Evolutionary conservation across 2,113 vertebrate species (phyloP).

Genomic region (Oreotrochilus melanogaster): DNA sequence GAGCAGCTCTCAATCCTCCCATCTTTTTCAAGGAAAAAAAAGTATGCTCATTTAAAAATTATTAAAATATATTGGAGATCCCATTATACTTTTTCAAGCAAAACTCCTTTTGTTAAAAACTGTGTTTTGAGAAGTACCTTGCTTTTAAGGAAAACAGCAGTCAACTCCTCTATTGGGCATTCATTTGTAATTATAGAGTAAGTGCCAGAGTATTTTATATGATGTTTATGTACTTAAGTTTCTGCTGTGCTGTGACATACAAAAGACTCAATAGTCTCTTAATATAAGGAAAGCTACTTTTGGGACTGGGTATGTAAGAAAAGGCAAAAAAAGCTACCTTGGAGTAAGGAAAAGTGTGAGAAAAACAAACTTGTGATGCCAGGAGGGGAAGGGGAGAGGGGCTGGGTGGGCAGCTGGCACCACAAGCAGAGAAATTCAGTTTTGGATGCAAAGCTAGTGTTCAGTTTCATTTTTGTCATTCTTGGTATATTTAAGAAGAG

Average conservation of each 20-base stretch:
- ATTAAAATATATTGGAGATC: neutral
- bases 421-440: neutral
- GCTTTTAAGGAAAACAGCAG: neutral
- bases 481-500: neutral
- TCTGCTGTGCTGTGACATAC: neutral
- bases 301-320: fast-evolving
- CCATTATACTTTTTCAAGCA: neutral
- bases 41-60: neutral
- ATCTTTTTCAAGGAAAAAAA: neutral
- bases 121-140: neutral
- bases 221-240: neutral
- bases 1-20: neutral
- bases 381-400: neutral
- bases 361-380: neutral
- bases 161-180: neutral
- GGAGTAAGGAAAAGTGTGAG: neutral
- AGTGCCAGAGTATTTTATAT: neutral
- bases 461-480: neutral
- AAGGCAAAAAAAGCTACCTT: neutral
- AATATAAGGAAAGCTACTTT: neutral
- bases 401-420: neutral
- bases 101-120: neutral
- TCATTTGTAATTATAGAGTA: neutral
- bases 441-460: neutral
- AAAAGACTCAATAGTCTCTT: neutral